These are phyloP conservation scores for Caenorhabditis sulstoni DNA, from an alignment of 2,888 invertebrate species.

Conservation along the genomic window DNA sequence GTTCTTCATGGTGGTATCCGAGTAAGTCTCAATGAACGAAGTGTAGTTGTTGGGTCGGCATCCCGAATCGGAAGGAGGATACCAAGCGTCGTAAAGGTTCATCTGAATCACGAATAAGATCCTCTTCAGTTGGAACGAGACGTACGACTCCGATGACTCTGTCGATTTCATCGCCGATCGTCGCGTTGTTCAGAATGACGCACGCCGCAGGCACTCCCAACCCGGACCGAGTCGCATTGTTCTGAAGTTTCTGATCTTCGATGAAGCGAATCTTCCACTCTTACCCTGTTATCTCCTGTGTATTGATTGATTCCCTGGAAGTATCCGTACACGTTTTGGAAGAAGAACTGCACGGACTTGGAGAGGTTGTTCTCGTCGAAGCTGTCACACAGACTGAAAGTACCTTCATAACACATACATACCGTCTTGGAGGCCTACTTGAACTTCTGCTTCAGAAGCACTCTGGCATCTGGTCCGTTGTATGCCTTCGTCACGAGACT, in stretches of 20 bases:
- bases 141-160: slow-evolving; percentile 59
- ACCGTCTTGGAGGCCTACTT: slow-evolving; percentile 27
- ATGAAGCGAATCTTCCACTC: too few species aligned
- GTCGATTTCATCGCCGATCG: slow-evolving; percentile 43
- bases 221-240: slow-evolving; percentile 55
- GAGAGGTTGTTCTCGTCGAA: slow-evolving; percentile 60
- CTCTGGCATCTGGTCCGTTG: slow-evolving; percentile 41
- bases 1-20: slow-evolving; percentile 55
- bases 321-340: slow-evolving; percentile 88
- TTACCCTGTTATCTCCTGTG: slow-evolving; percentile 84
- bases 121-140: not conserved
- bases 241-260: too few species aligned
- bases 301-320: slow-evolving; percentile 95
- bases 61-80: slow-evolving; percentile 29
- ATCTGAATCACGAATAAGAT: slow-evolving; percentile 26
- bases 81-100: slow-evolving; percentile 49
- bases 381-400: slow-evolving; percentile 56
- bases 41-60: slow-evolving; percentile 64
- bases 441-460: slow-evolving; percentile 41
- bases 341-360: slow-evolving; percentile 86
- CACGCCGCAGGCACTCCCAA: slow-evolving; percentile 65
- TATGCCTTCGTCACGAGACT: slow-evolving; percentile 56
- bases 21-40: slow-evolving; percentile 45
- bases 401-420: not conserved
- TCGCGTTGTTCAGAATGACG: slow-evolving; percentile 52